phyloP scores from a whole-genome alignment of 2,888 invertebrate genomes.

The Cerastis rubricosa region DNA sequence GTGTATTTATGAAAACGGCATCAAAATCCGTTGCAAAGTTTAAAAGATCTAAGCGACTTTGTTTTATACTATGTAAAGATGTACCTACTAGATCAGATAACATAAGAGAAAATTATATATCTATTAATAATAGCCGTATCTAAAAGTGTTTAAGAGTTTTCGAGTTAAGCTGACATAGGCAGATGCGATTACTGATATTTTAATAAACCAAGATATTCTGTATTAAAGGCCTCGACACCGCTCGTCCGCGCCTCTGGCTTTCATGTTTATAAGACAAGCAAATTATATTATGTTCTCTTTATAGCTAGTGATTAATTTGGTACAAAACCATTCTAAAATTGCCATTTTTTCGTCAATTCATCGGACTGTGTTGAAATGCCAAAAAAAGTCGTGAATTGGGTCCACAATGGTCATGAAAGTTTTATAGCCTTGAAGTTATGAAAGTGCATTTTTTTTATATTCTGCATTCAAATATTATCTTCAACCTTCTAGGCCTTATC shows the following conservation, averaged over 20 bases:
- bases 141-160: slow-evolving; percentile 5
- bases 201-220: neutral
- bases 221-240: no score
- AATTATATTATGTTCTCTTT: no score
- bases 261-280: no score
- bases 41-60: no score
- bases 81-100: neutral
- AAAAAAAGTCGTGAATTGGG: neutral
- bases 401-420: neutral
- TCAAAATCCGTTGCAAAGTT: no score
- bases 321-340: no score
- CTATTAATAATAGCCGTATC: neutral
- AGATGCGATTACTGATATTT: neutral
- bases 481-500: slow-evolving; percentile 11
- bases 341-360: neutral
- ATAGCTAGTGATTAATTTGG: no score
- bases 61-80: no score
- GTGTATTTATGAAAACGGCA: no score
- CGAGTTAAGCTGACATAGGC: neutral
- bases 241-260: no score
- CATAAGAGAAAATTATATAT: neutral
- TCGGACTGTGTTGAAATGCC: neutral
- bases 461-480: no score
- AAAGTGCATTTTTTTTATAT: neutral
- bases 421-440: neutral